Evolutionary conservation across 53 echinoderm and acorn worm genomes (phyloP).

Genomic region (Astropecten irregularis): DNA sequence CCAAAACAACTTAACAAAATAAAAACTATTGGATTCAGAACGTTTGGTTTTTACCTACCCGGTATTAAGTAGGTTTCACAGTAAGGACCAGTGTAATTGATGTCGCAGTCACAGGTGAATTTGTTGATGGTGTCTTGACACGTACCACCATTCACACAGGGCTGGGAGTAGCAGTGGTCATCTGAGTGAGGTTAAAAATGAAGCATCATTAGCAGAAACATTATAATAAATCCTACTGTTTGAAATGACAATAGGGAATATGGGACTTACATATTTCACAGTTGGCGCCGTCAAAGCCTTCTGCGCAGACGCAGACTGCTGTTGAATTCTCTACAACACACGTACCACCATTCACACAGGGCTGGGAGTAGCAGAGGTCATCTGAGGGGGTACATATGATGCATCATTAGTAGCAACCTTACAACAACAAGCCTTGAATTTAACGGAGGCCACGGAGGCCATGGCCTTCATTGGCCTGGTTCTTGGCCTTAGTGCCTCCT

Average conservation of each 20-base stretch:
- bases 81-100: background rate
- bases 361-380: too few relatives aligned
- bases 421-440: too few relatives aligned
- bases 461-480: too few relatives aligned
- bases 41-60: too few relatives aligned
- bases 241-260: background rate
- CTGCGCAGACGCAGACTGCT: background rate
- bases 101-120: background rate
- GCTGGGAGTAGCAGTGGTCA: background rate
- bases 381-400: too few relatives aligned
- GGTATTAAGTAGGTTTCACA: background rate
- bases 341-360: background rate
- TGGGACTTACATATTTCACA: background rate
- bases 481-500: too few relatives aligned
- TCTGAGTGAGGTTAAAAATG: background rate
- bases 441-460: too few relatives aligned
- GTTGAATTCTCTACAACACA: background rate
- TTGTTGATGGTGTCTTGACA: background rate
- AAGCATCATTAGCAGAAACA: background rate
- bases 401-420: too few relatives aligned
- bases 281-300: background rate
- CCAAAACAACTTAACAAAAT: background rate
- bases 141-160: conserved; percentile 13
- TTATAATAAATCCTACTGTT: too few relatives aligned
- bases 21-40: too few relatives aligned